Evolutionary conservation across 1,140 invertebrate genomes (phyloP).

Genomic region (Micrasema minimum): DNA sequence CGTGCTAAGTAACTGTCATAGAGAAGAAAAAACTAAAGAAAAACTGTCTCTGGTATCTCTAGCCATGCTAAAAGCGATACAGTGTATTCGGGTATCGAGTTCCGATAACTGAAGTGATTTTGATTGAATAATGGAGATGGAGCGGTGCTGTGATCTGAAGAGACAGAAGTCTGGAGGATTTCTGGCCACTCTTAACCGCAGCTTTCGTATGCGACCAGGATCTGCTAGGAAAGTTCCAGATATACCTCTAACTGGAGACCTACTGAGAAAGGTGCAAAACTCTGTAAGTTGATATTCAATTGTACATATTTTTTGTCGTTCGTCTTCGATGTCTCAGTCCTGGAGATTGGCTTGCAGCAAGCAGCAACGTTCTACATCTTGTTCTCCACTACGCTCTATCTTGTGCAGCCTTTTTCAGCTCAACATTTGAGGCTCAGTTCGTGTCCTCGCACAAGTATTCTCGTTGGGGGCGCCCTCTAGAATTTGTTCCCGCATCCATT

Average conservation of each 20-base stretch:
- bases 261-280: constrained; percentile 41
- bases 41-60: constrained; percentile 11
- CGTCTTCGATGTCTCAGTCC: too few species aligned
- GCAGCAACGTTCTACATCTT: too few species aligned
- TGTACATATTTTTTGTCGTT: too few species aligned
- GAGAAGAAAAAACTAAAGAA: background rate
- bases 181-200: constrained; percentile 42
- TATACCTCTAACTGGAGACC: constrained; percentile 26
- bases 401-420: background rate
- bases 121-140: constrained; percentile 1
- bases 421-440: too few species aligned
- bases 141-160: constrained; percentile 24
- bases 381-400: background rate
- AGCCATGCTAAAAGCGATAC: too few species aligned
- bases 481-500: too few species aligned
- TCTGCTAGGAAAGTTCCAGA: background rate
- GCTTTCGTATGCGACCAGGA: constrained; percentile 39
- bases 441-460: too few species aligned
- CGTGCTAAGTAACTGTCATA: constrained; percentile 11
- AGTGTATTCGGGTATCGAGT: background rate
- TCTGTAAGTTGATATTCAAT: constrained; percentile 27
- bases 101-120: background rate
- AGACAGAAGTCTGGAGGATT: constrained; percentile 37
- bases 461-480: too few species aligned
- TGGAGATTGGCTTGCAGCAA: too few species aligned